Evolutionary conservation across 1,140 invertebrate species (phyloP), one percentile per base, ranked within the genome.

Genomic region (Cyclina sinensis): DNA sequence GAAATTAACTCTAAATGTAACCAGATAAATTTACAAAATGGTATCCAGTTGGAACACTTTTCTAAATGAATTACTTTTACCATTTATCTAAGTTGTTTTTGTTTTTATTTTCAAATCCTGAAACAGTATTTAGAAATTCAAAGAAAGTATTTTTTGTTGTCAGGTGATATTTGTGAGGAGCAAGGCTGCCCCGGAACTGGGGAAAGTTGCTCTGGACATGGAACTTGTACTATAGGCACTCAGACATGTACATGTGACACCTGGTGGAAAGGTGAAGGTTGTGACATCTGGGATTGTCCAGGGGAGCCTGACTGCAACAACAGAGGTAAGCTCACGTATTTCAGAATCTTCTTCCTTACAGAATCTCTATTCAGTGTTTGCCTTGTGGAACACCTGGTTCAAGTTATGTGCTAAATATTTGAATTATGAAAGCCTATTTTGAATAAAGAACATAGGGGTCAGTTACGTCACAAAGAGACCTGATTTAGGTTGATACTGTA

Each of bases 171-270:
- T 1, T 94, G 93, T 91, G 79, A 65, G 27, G 91, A 89, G 27
- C 68, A 68, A 35, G 93, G 93, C 1, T 94, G 93, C 65, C 92
- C 92, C 1, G 93, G 93, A 43, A 87, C 82, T 5, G 89, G 82
- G 4, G 16, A 59, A 18, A 92, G 90, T 54, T 96, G 95, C 83
- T 93, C 91, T 21, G 95, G 95, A 2, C 94, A 95, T 88, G 95
- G 95, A 7, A 91, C 87, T 80, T 96, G 95, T 89, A 91, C 93
- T 51, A 93, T 92, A 2, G 78, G 90, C 48, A 89, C 90, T 14
- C 92, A 94, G 86, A 90, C 86, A 0, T 94, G 93, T 74, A 78
- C 80, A 1, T 94, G 93, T 91, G 65, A 92, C 59, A 80, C 81
- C 27, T 78, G 88, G 54, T 94, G 92, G 92, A 92, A 90, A 51